These are phyloP conservation scores for Omphaloscelis lunosa DNA, from an alignment of 2,888 invertebrate species.

Conservation along the genomic window DNA sequence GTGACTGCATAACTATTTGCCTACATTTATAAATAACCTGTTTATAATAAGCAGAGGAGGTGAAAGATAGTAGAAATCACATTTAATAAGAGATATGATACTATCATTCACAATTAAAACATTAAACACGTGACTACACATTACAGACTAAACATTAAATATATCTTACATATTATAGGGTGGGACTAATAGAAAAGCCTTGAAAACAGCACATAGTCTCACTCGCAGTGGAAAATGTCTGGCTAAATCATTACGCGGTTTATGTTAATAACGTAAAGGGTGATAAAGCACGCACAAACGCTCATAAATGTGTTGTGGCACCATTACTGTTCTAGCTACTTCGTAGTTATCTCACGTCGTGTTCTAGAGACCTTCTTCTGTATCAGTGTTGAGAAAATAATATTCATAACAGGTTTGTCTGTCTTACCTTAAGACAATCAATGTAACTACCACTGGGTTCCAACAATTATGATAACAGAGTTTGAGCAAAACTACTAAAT, in stretches of 20 bases:
- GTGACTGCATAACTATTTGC: conserved; percentile 20
- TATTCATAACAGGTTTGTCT: conserved; percentile 56
- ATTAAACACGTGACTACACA: conserved; percentile 57
- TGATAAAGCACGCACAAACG: conserved; percentile 86
- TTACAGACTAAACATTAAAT: conserved; percentile 38
- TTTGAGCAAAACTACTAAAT: neutral
- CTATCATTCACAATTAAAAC: conserved; percentile 46
- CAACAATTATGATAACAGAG: conserved; percentile 28
- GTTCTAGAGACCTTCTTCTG: conserved; percentile 67
- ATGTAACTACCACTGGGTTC: conserved; percentile 30
- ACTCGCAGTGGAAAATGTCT: conserved; percentile 75
- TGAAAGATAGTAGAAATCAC: conserved; percentile 41
- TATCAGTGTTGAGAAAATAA: conserved; percentile 60
- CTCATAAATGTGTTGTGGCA: conserved; percentile 78
- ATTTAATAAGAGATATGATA: conserved; percentile 42
- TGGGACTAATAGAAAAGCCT: conserved; percentile 67
- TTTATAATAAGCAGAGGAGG: conserved; percentile 40
- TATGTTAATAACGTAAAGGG: conserved; percentile 78
- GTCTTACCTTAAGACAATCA: conserved; percentile 57
- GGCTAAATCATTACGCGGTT: conserved; percentile 78
- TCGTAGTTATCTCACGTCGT: conserved; percentile 76
- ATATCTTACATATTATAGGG: conserved; percentile 53
- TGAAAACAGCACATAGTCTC: conserved; percentile 69
- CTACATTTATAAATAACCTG: conserved; percentile 42
- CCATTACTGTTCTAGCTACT: conserved; percentile 70